Percentiles rank a stretch among this genome's conserved stretches.
These are phyloP conservation scores for Eurystomus gularis DNA, from an alignment of 2,113 vertebrate genomes.

Conservation along the genomic window DNA sequence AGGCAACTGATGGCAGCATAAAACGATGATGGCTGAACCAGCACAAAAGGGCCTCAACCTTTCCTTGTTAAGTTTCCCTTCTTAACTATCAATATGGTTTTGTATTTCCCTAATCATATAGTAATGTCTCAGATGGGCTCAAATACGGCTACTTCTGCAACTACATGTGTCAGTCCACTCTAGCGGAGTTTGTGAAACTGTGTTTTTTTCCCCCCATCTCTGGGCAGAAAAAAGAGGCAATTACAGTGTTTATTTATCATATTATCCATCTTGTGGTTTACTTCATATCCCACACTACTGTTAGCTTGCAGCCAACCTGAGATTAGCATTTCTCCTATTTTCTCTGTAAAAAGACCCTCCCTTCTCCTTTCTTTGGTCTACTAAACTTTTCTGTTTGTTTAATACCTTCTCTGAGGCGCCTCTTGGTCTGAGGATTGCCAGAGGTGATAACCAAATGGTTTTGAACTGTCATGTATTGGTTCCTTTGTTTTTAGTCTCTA, in stretches of 20 bases:
- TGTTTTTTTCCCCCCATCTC: no score
- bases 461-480: neutral
- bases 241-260: neutral
- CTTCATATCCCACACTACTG: neutral
- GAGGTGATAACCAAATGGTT: neutral
- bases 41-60: no score
- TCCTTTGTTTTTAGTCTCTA: neutral
- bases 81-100: neutral
- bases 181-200: neutral
- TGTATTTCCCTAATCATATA: neutral
- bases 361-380: neutral
- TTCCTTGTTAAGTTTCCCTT: neutral
- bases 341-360: neutral
- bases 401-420: neutral
- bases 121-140: neutral
- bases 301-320: neutral
- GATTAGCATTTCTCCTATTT: neutral
- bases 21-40: no score
- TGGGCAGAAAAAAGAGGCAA: neutral
- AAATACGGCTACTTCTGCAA: neutral
- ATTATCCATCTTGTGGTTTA: neutral
- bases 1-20: no score
- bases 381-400: neutral
- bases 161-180: neutral
- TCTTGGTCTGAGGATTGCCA: neutral